Evolutionary conservation across 2,888 invertebrate genomes (phyloP).

Genomic region (Erpobdella octoculata): DNA sequence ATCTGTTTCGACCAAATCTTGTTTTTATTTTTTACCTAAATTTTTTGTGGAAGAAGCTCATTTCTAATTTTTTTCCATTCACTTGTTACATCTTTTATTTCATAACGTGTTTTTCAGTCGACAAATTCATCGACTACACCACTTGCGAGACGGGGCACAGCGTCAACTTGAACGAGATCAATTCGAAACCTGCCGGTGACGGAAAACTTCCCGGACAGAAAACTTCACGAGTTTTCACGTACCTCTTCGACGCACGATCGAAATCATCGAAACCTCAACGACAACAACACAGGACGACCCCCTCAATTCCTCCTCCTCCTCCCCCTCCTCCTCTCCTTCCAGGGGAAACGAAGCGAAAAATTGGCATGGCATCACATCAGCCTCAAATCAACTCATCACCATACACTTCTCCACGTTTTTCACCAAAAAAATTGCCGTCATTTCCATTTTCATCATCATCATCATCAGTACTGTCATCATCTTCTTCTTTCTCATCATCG

Average conservation of each 20-base stretch:
- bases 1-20: too few species aligned
- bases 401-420: background rate
- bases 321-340: too few species aligned
- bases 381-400: background rate
- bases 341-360: too few species aligned
- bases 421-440: background rate
- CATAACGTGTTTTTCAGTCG: too few species aligned
- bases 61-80: too few species aligned
- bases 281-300: background rate
- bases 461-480: background rate
- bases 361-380: too few species aligned
- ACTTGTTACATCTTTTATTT: too few species aligned
- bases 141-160: background rate
- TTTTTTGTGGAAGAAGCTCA: too few species aligned
- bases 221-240: background rate
- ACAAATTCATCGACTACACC: background rate
- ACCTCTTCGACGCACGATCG: background rate
- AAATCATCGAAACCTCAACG: background rate
- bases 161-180: constrained; percentile 1
- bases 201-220: background rate
- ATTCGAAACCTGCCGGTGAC: too few species aligned
- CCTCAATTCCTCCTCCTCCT: background rate
- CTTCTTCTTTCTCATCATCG: too few species aligned
- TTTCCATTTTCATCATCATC: background rate
- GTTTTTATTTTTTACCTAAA: too few species aligned